Evolutionary conservation across 2,888 invertebrate species (phyloP).

Genomic region (Arctia plantaginis): DNA sequence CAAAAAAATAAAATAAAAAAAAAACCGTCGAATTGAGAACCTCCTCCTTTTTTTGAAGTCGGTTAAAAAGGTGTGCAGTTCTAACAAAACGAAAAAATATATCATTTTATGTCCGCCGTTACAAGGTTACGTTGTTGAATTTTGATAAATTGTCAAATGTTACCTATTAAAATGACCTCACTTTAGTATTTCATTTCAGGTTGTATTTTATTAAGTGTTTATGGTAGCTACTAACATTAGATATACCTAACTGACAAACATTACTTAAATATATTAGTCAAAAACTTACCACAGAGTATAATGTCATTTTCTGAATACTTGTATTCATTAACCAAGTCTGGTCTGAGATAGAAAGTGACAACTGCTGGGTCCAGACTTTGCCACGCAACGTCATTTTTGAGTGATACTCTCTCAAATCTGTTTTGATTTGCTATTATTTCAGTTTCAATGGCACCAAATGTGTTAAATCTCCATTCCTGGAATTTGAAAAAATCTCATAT

Average conservation of each 20-base stretch:
- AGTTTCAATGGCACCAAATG: neutral
- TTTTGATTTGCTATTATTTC: neutral
- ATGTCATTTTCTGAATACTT: constrained; percentile 54
- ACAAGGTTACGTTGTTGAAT: too few species aligned
- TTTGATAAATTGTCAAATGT: too few species aligned
- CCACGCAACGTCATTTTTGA: neutral
- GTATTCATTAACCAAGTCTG: constrained; percentile 65
- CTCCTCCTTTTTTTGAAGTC: too few species aligned
- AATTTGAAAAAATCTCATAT: neutral
- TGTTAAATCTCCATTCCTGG: constrained; percentile 1
- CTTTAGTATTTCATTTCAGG: too few species aligned
- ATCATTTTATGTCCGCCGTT: too few species aligned
- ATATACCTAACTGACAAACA: neutral
- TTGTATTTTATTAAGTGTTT: too few species aligned
- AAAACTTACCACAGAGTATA: constrained; percentile 4
- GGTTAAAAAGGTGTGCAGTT: too few species aligned
- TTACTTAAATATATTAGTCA: neutral
- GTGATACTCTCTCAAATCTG: neutral
- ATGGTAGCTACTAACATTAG: too few species aligned
- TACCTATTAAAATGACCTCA: too few species aligned
- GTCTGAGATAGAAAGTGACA: constrained; percentile 49
- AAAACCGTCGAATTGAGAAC: too few species aligned
- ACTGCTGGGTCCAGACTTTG: constrained; percentile 2
- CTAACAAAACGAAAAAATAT: too few species aligned
- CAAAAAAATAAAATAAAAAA: too few species aligned